These are phyloP conservation scores for Gephyroberyx darwinii DNA, from an alignment of 2,797 vertebrate species.

Conservation along the genomic window DNA sequence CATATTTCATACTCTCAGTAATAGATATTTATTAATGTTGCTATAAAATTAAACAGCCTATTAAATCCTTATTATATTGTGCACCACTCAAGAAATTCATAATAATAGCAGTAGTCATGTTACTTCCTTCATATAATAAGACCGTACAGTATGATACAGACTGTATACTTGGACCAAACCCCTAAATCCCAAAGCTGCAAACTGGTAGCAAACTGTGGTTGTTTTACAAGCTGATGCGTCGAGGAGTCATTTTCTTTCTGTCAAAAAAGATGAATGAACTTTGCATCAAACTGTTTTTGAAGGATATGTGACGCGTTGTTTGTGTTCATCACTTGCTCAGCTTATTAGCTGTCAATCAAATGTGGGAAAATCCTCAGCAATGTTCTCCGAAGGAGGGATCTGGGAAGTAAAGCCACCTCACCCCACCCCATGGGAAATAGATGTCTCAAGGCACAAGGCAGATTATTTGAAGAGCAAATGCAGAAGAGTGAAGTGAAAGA, in stretches of 20 bases:
- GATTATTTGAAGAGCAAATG: slow-evolving; percentile 5
- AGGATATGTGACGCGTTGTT: background rate
- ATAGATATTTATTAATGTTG: slow-evolving; percentile 6
- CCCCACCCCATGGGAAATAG: background rate
- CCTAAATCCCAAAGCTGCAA: background rate
- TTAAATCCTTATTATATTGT: slow-evolving; percentile 19
- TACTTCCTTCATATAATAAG: background rate
- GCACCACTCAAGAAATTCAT: background rate
- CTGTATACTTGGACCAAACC: background rate
- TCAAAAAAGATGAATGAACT: background rate
- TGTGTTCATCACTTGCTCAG: background rate
- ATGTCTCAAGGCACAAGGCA: slow-evolving; percentile 33
- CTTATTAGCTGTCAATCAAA: slow-evolving; percentile 1
- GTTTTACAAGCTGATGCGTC: background rate
- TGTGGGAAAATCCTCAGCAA: background rate
- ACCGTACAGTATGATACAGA: background rate
- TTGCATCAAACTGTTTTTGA: background rate
- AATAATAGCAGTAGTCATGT: slow-evolving; percentile 2
- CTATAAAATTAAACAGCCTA: background rate
- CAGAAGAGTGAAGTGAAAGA: background rate
- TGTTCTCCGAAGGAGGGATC: background rate
- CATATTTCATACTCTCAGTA: no score
- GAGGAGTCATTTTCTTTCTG: background rate
- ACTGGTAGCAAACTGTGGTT: background rate
- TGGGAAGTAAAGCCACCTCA: no score